Evolutionary conservation across 2,888 invertebrate genomes (phyloP).

Genomic region (Rotaria macrura): DNA sequence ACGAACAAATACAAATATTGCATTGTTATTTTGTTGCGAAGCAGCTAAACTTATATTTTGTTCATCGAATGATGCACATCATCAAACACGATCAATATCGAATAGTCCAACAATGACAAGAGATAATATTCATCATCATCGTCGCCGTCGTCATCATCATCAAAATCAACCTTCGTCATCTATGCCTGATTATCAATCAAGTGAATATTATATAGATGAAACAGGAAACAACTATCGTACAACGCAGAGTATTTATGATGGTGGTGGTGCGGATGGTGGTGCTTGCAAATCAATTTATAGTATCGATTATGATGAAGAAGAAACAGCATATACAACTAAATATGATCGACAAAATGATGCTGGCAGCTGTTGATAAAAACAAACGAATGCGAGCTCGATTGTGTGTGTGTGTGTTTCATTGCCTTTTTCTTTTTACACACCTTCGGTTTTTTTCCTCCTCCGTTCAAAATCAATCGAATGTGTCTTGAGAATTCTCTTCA

Average conservation of each 20-base stretch:
- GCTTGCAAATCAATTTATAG: neutral
- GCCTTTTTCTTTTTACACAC: neutral
- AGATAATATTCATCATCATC: neutral
- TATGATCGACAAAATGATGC: neutral
- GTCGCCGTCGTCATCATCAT: neutral
- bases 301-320: conserved; percentile 15
- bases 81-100: neutral
- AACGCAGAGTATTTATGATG: neutral
- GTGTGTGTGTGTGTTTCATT: neutral
- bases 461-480: neutral
- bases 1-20: neutral
- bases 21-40: conserved; percentile 14
- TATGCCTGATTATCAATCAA: neutral
- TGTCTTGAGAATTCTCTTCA: neutral
- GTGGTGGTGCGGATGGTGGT: neutral
- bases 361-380: neutral
- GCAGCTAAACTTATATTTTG: neutral
- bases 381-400: neutral
- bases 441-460: neutral
- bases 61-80: neutral
- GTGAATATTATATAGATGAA: conserved; percentile 13
- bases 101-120: neutral
- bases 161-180: neutral
- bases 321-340: neutral
- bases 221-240: neutral